Evolutionary conservation across 2,797 vertebrate species (phyloP), one percentile per base, ranked within the genome.

Genomic region (Cossypha niveicapilla): DNA sequence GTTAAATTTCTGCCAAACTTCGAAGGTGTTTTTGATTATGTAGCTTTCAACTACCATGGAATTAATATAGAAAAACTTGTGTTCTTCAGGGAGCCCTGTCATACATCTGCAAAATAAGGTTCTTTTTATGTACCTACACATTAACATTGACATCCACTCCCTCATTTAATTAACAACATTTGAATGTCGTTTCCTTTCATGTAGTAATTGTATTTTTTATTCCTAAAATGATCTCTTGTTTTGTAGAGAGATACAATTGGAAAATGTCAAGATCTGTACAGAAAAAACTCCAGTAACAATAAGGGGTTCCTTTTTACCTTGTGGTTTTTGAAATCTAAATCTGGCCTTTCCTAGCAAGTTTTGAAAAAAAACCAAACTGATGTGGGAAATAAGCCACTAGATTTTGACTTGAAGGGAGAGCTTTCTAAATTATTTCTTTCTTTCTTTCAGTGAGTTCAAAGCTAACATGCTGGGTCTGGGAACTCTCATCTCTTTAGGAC

Each of bases 21-120:
- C 24, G 85, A 96, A 96, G 93, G 68, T 97, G 96, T 85, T 97
- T 97, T 96, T 97, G 89, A 97, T 96, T 87, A 94, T 90, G 88
- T 67, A 79, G 70, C 56, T 96, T 92, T 96, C 93, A 96, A 96
- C 96, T 97, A 96, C 78, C 82, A 92, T 70, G 84, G 81, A 80
- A 95, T 93, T 95, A 95, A 97, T 96, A 90, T 66, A 95, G 65
- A 93, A 87, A 96, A 95, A 94, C 70, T 57, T 84, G 66, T 80
- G 84, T 85, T 90, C 83, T 94, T 96, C 74, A 75, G 90, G 94
- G 82, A 94, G 51, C 35, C 87, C 88, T 92, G 86, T 90, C 70
- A 96, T 79, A 92, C 77, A 93, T 89, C 79, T 91, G 76, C 39
- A 93, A 94, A 96, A 90, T 94, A 96, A 93, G 75, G 66, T 94